These are phyloP conservation scores for Danio kyathit DNA, from an alignment of 2,797 vertebrate species.

Conservation along the genomic window DNA sequence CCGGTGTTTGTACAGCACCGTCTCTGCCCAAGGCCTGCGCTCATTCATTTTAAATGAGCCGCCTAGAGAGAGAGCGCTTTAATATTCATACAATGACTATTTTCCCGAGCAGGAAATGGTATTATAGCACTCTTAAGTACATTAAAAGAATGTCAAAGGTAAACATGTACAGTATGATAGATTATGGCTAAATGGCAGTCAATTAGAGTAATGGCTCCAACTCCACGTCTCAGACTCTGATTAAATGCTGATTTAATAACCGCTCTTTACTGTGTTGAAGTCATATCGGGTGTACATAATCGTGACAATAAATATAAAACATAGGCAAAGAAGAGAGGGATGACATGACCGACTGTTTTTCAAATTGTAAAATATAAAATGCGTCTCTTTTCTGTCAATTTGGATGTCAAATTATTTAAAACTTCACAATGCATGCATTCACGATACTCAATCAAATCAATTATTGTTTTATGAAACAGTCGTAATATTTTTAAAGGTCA, in stretches of 20 bases:
- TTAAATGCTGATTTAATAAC: constrained; percentile 70
- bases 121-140: constrained; percentile 69
- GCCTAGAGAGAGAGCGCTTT: constrained; percentile 77
- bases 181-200: constrained; percentile 71
- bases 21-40: constrained; percentile 70
- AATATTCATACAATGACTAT: constrained; percentile 78
- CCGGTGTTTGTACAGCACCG: constrained; percentile 75
- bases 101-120: constrained; percentile 70
- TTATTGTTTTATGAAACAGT: no score
- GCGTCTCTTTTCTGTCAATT: no score
- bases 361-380: not conserved
- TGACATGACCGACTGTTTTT: not conserved
- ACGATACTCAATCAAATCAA: no score
- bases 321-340: not conserved
- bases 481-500: no score
- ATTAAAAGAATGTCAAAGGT: constrained; percentile 71
- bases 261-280: constrained; percentile 53
- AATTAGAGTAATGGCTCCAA: constrained; percentile 72
- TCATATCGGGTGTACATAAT: constrained; percentile 33
- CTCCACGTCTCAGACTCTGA: constrained; percentile 65
- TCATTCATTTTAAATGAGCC: constrained; percentile 80
- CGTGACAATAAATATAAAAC: not conserved
- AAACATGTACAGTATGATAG: constrained; percentile 76
- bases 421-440: no score
- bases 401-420: no score